phyloP scores from a whole-genome alignment of 2,797 vertebrate genomes.

The Geotrypetes seraphini region DNA sequence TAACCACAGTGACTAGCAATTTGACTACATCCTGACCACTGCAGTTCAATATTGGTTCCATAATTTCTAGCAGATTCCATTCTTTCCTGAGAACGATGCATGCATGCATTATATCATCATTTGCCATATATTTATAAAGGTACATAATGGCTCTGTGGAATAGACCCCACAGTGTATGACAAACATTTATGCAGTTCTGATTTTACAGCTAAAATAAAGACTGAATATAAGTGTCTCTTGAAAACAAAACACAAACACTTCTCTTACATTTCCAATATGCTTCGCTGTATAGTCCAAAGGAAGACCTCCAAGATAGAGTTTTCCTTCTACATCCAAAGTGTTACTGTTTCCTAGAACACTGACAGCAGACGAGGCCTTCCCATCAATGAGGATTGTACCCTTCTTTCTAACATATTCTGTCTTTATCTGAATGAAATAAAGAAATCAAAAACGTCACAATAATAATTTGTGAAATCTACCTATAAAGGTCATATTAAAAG shows the following conservation, averaged over 20 bases:
- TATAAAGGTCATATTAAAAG: too few species aligned
- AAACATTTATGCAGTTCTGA: neutral
- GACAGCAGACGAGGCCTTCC: slow-evolving; percentile 33
- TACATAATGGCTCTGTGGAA: too few species aligned
- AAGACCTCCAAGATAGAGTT: slow-evolving; percentile 76
- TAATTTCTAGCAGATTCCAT: too few species aligned
- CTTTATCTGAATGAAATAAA: slow-evolving; percentile 54
- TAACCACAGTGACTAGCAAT: too few species aligned
- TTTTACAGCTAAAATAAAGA: accelerated
- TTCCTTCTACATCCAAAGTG: slow-evolving; percentile 74
- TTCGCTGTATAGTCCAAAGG: slow-evolving; percentile 55
- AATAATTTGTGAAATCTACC: too few species aligned
- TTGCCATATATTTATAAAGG: too few species aligned
- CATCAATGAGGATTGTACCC: slow-evolving; percentile 58
- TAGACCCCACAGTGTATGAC: too few species aligned
- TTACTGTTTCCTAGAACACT: slow-evolving; percentile 60
- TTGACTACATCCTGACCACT: too few species aligned
- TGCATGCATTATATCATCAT: too few species aligned
- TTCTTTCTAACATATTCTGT: slow-evolving; percentile 66
- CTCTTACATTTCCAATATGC: slow-evolving; percentile 76
- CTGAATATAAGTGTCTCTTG: too few species aligned
- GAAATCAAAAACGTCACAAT: neutral
- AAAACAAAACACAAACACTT: neutral
- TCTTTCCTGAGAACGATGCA: too few species aligned
- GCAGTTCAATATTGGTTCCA: too few species aligned